Base-by-base conservation (phyloP, 2,113 vertebrate genomes). In the Nannospalax galili region DNA sequence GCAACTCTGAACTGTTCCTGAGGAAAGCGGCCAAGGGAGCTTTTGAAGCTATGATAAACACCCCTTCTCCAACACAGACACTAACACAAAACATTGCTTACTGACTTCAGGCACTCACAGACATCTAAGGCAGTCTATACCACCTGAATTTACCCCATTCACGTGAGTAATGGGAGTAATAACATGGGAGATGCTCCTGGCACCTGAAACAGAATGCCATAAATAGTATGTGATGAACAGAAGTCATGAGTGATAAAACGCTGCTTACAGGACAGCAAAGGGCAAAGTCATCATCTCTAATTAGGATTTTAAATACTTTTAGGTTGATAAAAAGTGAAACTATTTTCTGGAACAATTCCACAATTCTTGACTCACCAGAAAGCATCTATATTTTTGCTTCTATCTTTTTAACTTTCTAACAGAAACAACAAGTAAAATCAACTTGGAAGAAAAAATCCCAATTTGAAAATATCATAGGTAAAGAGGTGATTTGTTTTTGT, bases 301-400 rank as follows among this genome's bases (percentile, higher is more conserved):
- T 72, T 80, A 67, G 79, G 22, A 40, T 91, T 78, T 91, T 22
- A 74, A 92, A 62, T 84, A 62, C 58, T 5, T 24, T 58, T 42
- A 82, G 22, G 37, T 94, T 93, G 93, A 90, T 92, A 70, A 52
- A 93, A 82, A 56, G 69, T 67, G 58, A 82, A 94, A 45, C 22
- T 52, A 12, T 85, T 84, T 89, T 75, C 69, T 94, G 52, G 35
- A 65, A 95, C 82, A 82, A 88, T 8, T 69, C 58, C 70, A 28
- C 10, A 74, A 65, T 82, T 91, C 70, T 72, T 96, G 75, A 35
- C 37, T 81, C 37, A 73, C 72, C 19, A 88, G 56, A 84, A 90
- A 84, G 15, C 81, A 70, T 84, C 72, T 45, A 0, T 67, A 70
- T 62, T 16, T 93, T 84, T 92, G 16, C 9, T 30, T 58, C 10